These are phyloP conservation scores for Gambusia affinis DNA, from an alignment of 2,113 vertebrate species.

Conservation along the genomic window DNA sequence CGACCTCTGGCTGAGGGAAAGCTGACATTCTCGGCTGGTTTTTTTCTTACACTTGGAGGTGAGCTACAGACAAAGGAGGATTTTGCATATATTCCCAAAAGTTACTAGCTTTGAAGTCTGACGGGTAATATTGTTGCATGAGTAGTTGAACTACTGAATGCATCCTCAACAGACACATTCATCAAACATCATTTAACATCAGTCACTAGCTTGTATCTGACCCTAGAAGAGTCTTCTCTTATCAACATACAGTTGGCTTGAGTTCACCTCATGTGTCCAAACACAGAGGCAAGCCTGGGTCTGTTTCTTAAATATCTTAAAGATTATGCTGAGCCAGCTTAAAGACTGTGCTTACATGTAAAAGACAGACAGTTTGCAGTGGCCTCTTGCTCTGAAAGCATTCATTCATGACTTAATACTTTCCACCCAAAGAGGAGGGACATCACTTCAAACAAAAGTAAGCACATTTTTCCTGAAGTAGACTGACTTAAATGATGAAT, in stretches of 20 bases:
- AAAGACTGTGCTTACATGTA: constrained; percentile 47
- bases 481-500: constrained; percentile 36
- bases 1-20: constrained; percentile 50
- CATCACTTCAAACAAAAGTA: constrained; percentile 37
- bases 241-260: constrained; percentile 26
- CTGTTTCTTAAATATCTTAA: constrained; percentile 35
- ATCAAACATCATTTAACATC: constrained; percentile 23
- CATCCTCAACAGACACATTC: constrained; percentile 1
- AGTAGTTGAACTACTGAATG: constrained; percentile 1
- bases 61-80: constrained; percentile 12
- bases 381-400: constrained; percentile 43
- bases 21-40: constrained; percentile 13
- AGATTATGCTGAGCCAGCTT: constrained; percentile 53
- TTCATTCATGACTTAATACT: constrained; percentile 65
- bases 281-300: constrained; percentile 44
- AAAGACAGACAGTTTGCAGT: constrained; percentile 31
- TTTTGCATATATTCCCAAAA: constrained; percentile 5
- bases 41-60: constrained; percentile 43
- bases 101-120: constrained; percentile 24
- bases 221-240: constrained; percentile 28
- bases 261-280: constrained; percentile 54
- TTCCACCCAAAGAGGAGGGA: constrained; percentile 43
- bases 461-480: constrained; percentile 53
- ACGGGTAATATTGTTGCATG: constrained; percentile 16
- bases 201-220: constrained; percentile 12